These are phyloP conservation scores for Quadriops clusia DNA, from an alignment of 2,888 invertebrate genomes.

Conservation along the genomic window DNA sequence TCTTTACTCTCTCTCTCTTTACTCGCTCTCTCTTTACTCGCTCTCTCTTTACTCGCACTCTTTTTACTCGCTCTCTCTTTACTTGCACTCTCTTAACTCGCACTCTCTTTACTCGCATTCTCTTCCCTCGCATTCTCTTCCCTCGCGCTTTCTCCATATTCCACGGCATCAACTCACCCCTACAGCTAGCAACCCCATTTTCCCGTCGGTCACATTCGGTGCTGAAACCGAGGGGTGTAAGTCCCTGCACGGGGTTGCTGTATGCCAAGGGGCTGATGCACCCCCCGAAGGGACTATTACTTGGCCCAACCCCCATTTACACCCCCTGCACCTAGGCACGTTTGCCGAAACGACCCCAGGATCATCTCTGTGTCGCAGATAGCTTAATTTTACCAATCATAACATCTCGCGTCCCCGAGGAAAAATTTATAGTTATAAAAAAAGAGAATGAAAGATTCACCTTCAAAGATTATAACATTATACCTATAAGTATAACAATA, in stretches of 20 bases:
- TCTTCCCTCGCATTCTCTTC: slow-evolving; percentile 3
- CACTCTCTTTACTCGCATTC: slow-evolving; percentile 5
- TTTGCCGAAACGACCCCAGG: slow-evolving; percentile 24
- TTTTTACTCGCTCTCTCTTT: slow-evolving; percentile 35
- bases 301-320: slow-evolving; percentile 12
- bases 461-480: too few relatives aligned
- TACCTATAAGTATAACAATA: too few relatives aligned
- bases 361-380: too few relatives aligned
- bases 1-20: too few relatives aligned
- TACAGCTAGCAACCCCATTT: slow-evolving; percentile 33
- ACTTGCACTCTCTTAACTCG: slow-evolving; percentile 9
- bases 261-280: too few relatives aligned
- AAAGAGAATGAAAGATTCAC: too few relatives aligned
- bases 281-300: too few relatives aligned
- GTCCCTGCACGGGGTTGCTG: slow-evolving; percentile 12
- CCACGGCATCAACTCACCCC: too few relatives aligned
- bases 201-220: slow-evolving; percentile 36
- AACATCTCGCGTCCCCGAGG: slow-evolving; percentile 17
- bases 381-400: slow-evolving; percentile 17
- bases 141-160: slow-evolving; percentile 35
- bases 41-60: slow-evolving; percentile 30
- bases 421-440: too few relatives aligned
- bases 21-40: too few relatives aligned
- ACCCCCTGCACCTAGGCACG: slow-evolving; percentile 20
- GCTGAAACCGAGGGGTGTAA: slow-evolving; percentile 23